Evolutionary conservation across 2,113 vertebrate genomes (phyloP).

Genomic region (Peucedramus taeniatus): DNA sequence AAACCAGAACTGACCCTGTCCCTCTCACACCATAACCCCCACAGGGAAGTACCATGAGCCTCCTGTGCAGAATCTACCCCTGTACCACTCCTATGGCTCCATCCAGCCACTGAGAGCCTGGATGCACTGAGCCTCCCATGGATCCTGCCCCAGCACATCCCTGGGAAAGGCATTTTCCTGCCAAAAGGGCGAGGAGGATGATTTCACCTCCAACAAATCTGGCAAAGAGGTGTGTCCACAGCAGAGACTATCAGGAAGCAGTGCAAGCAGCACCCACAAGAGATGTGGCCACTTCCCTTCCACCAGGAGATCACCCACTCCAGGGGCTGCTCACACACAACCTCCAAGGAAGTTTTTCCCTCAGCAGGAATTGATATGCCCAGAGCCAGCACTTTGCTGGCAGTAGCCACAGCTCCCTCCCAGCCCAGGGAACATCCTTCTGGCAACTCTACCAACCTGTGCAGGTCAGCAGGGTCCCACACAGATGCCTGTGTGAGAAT

Average conservation of each 20-base stretch:
- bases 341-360: background rate
- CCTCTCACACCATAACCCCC: accelerated
- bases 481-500: background rate
- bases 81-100: background rate
- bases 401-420: background rate
- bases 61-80: background rate
- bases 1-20: background rate
- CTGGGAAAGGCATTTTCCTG: background rate
- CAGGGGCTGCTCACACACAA: background rate
- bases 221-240: background rate
- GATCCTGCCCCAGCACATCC: background rate
- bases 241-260: background rate
- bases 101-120: background rate
- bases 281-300: background rate
- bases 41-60: background rate
- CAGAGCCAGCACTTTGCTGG: background rate
- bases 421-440: background rate
- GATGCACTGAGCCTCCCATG: background rate
- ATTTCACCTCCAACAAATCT: background rate
- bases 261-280: background rate
- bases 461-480: background rate
- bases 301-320: background rate
- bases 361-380: background rate
- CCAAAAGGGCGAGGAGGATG: accelerated
- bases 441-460: background rate